These are phyloP conservation scores for Andricus grossulariae DNA, from an alignment of 1,140 invertebrate genomes.

Conservation along the genomic window DNA sequence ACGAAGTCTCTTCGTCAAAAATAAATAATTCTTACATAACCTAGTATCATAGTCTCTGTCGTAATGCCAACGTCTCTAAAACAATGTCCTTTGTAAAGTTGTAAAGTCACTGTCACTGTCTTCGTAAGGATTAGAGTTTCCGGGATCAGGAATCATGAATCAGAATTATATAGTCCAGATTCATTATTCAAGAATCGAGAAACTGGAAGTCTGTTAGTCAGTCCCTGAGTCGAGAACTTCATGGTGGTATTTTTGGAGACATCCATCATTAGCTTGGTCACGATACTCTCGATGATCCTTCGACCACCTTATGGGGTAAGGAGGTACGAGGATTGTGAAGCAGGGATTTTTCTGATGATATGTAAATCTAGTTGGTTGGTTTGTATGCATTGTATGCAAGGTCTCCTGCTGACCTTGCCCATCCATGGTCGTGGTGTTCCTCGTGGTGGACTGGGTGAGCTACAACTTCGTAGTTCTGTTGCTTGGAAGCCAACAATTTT, in stretches of 20 bases:
- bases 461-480: conserved; percentile 81
- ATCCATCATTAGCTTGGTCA: conserved; percentile 11
- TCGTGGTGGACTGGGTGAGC: conserved; percentile 71
- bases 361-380: conserved; percentile 63
- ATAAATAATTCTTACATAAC: conserved; percentile 23
- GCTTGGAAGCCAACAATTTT: conserved; percentile 84
- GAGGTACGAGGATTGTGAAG: conserved; percentile 42
- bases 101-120: conserved; percentile 8
- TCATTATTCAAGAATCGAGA: too few species aligned
- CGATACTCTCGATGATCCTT: conserved; percentile 31
- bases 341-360: conserved; percentile 16
- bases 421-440: conserved; percentile 70
- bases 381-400: conserved; percentile 73
- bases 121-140: too few species aligned
- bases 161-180: too few species aligned
- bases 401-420: conserved; percentile 69
- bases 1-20: conserved; percentile 14
- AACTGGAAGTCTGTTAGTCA: background rate
- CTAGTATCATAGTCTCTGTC: conserved; percentile 15
- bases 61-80: background rate
- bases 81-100: background rate
- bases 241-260: background rate
- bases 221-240: conserved; percentile 23
- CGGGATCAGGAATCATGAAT: too few species aligned
- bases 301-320: conserved; percentile 7